Conservation (phyloP, 2,888 invertebrate species). For the Ypsolopha scabrella region DNA sequence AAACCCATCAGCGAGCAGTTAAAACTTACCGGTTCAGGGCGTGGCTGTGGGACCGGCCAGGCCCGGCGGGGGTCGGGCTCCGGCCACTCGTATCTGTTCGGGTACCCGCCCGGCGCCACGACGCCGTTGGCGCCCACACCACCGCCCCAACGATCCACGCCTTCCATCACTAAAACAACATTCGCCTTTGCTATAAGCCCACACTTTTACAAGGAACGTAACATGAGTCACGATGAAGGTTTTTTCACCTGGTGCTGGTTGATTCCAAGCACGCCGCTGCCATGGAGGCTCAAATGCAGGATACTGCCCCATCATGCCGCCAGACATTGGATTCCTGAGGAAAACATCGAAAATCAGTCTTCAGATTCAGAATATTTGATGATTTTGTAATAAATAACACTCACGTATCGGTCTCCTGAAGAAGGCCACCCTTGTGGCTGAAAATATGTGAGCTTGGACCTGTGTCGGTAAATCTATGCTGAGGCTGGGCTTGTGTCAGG, state of each 20-base stretch:
- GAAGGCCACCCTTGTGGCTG: slow-evolving; percentile 78
- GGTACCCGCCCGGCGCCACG: slow-evolving; percentile 16
- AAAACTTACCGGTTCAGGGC: slow-evolving; percentile 7
- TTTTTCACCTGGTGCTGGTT: background rate
- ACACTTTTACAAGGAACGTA: background rate
- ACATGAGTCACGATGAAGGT: background rate
- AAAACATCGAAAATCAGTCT: background rate
- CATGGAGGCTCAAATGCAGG: slow-evolving; percentile 31
- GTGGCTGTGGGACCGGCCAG: slow-evolving; percentile 46
- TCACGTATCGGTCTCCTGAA: slow-evolving; percentile 62
- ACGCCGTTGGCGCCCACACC: slow-evolving; percentile 12
- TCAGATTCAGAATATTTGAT: background rate
- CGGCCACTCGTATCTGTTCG: slow-evolving; percentile 25
- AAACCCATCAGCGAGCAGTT: background rate
- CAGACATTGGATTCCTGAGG: background rate
- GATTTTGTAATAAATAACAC: background rate
- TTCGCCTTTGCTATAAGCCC: background rate
- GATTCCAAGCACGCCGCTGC: slow-evolving; percentile 18
- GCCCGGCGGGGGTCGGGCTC: slow-evolving; percentile 42
- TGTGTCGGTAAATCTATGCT: slow-evolving; percentile 38
- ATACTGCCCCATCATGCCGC: slow-evolving; percentile 16
- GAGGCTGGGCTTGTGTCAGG: slow-evolving; percentile 50
- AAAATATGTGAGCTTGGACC: slow-evolving; percentile 75
- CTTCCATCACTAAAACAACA: slow-evolving; percentile 11
- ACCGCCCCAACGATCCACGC: slow-evolving; percentile 18